Conservation (phyloP, 37 sponge, comb jelly and placozoan genomes). For the Crambe crambe region DNA sequence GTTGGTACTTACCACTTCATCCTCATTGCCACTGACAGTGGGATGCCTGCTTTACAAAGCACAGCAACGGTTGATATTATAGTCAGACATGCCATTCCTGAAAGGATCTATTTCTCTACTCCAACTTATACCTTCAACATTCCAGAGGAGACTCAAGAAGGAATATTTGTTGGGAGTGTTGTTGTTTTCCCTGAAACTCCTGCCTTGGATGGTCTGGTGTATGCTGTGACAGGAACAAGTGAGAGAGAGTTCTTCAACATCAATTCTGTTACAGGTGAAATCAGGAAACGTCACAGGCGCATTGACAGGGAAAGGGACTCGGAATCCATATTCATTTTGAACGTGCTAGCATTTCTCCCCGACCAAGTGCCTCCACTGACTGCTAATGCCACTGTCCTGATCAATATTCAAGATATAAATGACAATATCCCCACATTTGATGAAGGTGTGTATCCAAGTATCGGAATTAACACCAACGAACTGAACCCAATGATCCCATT, state of each 20-base stretch:
- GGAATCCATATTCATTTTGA: not conserved
- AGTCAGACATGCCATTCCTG: conserved; percentile 31
- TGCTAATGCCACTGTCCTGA: not conserved
- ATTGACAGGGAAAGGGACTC: conserved; percentile 15
- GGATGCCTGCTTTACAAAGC: not conserved
- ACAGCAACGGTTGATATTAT: conserved; percentile 22
- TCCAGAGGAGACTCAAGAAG: conserved; percentile 7
- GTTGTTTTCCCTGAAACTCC: conserved; percentile 8
- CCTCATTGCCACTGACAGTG: conserved; percentile 39
- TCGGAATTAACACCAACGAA: not conserved
- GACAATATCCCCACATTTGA: conserved; percentile 29
- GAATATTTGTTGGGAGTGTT: conserved; percentile 30
- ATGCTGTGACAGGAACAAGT: conserved; percentile 5
- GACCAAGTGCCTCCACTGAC: not conserved
- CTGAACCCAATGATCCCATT: not conserved
- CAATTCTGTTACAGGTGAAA: conserved; percentile 8
- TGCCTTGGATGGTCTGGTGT: conserved; percentile 23
- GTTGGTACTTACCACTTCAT: conserved; percentile 12
- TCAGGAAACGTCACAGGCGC: not conserved
- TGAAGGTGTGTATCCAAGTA: not conserved
- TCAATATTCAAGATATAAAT: conserved; percentile 25
- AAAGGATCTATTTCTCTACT: conserved; percentile 8
- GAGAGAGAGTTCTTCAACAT: not conserved
- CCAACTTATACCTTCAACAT: conserved; percentile 8
- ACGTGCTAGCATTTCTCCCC: conserved; percentile 2